Evolutionary conservation across 2,113 vertebrate species (phyloP), one percentile per base, ranked within the genome.

Genomic region (Sinocyclocheilus rhinocerous): DNA sequence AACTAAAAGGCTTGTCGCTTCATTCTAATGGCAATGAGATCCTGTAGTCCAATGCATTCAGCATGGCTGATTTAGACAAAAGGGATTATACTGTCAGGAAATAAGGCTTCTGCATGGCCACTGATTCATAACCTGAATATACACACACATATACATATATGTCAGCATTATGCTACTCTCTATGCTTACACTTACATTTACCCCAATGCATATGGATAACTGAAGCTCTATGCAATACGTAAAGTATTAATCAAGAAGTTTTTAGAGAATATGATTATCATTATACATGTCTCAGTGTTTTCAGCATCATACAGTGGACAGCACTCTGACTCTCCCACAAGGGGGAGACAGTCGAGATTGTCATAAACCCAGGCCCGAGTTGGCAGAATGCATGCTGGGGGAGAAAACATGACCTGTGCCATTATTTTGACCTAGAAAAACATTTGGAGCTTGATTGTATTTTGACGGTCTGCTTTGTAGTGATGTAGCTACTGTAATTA

Each of bases 321-420:
- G 29, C 52, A 75, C 45, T 63, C 24, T 59, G 8, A 26, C 45
- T 76, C 69, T 78, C 24, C 87, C 85, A 90, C 89, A 75, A 88
- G 85, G 36, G 87, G 85, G 87, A 83, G 83, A 88, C 84, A 85
- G 33, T 83, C 48, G 67, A 84, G 61, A 72, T 70, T 42, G 20
- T 57, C 29, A 29, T 29, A 8, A 72, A 61, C 22, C 57, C 16
- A 78, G 11, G 50, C 15, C 4, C 50, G 12, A 24, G 22, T 57
- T 1, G 2, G 16, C 29, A 33, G 24, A 33, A 18, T 77, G n/a
- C 13, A 77, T 29, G 24, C 26, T 55, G 48, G 26, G 4, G 24
- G 16, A 33, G 15, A 22, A 75, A 75, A 61, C 0, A 9, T n/a
- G 8, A 57, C 57, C 20, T 67, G 24, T 5, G 22, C n/a, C 61